These are phyloP conservation scores for Tretioscincus oriximinensis DNA, from an alignment of 2,113 vertebrate genomes.

Conservation along the genomic window DNA sequence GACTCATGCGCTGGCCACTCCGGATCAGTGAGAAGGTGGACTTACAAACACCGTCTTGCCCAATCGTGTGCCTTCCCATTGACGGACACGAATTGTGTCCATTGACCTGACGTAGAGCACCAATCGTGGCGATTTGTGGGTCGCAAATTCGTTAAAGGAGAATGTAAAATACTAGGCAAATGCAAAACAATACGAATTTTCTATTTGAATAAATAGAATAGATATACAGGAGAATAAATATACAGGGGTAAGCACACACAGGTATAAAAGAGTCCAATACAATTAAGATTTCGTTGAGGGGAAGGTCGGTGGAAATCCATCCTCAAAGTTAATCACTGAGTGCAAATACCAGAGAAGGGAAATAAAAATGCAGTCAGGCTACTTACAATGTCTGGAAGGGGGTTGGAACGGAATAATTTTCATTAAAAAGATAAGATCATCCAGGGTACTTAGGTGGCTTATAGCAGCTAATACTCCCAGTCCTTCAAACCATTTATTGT, in stretches of 20 bases:
- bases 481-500: conserved; percentile 50
- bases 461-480: conserved; percentile 41
- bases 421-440: conserved; percentile 71
- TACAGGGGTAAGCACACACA: neutral
- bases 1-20: too few species aligned
- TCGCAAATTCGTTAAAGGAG: too few species aligned
- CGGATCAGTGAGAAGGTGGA: too few species aligned
- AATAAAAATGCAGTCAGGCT: conserved; percentile 33
- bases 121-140: too few species aligned
- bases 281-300: neutral
- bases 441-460: conserved; percentile 57
- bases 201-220: too few species aligned
- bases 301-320: conserved; percentile 8
- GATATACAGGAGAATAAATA: neutral
- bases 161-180: too few species aligned
- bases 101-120: too few species aligned
- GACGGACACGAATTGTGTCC: too few species aligned
- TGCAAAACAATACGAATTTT: neutral
- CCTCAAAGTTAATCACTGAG: neutral
- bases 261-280: neutral
- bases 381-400: conserved; percentile 18
- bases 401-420: conserved; percentile 38
- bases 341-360: conserved; percentile 26
- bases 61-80: too few species aligned
- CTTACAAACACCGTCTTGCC: too few species aligned